Evolutionary conservation across 2,888 invertebrate genomes (phyloP).

Genomic region (Acholoe squamosa): DNA sequence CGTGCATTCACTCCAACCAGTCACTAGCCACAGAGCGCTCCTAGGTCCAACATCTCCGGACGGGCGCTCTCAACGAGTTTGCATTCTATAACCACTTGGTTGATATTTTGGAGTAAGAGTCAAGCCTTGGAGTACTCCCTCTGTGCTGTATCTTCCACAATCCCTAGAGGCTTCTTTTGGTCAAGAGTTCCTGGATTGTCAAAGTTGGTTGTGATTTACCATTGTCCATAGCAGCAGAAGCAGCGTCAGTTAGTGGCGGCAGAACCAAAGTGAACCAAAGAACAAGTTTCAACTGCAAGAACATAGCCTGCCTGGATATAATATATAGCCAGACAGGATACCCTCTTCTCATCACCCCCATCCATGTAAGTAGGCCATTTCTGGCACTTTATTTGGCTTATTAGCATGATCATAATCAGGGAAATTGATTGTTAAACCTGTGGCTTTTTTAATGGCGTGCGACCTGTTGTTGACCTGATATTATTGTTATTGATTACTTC

Average conservation of each 20-base stretch:
- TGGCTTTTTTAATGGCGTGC: conserved; percentile 26
- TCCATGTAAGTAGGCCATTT: background rate
- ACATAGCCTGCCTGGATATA: background rate
- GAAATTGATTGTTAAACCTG: background rate
- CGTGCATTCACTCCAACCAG: conserved; percentile 8
- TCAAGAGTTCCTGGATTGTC: background rate
- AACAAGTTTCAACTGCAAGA: background rate
- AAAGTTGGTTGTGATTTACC: background rate
- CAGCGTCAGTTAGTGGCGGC: background rate
- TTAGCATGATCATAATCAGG: conserved; percentile 24
- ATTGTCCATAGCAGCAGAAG: background rate
- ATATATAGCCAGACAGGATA: background rate
- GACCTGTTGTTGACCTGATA: conserved; percentile 38
- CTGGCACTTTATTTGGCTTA: background rate
- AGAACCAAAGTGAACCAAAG: background rate
- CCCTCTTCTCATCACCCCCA: background rate
- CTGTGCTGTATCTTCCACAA: background rate
- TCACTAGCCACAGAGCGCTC: conserved; percentile 21
- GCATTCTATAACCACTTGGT: background rate
- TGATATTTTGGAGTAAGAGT: background rate
- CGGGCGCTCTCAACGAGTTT: background rate
- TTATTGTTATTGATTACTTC: conserved; percentile 30
- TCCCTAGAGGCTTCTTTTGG: background rate
- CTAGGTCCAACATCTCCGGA: conserved; percentile 6
- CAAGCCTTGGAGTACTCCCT: no score